Percentiles rank a stretch among this genome's conserved stretches.
Evolutionary conservation across 2,888 invertebrate genomes (phyloP).

Genomic region (Amiota minor): DNA sequence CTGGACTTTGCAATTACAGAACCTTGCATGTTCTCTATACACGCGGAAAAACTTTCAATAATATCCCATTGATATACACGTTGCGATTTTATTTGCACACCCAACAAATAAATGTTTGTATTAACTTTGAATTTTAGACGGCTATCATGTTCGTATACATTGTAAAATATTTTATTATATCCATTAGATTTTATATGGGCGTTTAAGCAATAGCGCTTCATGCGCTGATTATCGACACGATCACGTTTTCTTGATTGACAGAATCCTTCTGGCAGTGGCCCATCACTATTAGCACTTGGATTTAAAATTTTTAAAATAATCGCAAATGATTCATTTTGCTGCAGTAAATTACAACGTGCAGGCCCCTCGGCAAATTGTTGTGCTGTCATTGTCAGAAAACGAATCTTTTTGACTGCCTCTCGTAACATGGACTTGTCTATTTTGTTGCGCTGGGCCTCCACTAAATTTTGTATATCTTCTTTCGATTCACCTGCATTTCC

Average conservation of each 20-base stretch:
- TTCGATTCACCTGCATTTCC: conserved; percentile 52
- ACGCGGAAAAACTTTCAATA: conserved; percentile 84
- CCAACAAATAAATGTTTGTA: conserved; percentile 82
- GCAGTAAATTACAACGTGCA: conserved; percentile 82
- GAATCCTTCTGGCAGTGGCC: conserved; percentile 84
- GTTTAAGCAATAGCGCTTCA: too few relatives aligned
- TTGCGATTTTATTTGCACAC: conserved; percentile 73
- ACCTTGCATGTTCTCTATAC: conserved; percentile 85
- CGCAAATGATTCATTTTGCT: conserved; percentile 85
- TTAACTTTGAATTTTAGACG: conserved; percentile 86
- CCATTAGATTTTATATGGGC: too few relatives aligned
- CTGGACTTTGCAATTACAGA: conserved; percentile 87
- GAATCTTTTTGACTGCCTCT: conserved; percentile 82
- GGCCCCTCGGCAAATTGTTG: conserved; percentile 89
- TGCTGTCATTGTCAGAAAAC: conserved; percentile 85
- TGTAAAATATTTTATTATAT: conserved; percentile 76
- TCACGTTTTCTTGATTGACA: conserved; percentile 75
- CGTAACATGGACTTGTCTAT: conserved; percentile 74
- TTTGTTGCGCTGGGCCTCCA: conserved; percentile 65
- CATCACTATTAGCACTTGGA: conserved; percentile 78
- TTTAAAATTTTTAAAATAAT: conserved; percentile 89
- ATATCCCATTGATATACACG: conserved; percentile 58
- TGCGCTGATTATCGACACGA: conserved; percentile 38
- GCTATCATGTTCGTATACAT: conserved; percentile 84
- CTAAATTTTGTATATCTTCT: conserved; percentile 60